phyloP scores from a whole-genome alignment of 64 coral and sea anemone species.

The Stylophora pistillata region DNA sequence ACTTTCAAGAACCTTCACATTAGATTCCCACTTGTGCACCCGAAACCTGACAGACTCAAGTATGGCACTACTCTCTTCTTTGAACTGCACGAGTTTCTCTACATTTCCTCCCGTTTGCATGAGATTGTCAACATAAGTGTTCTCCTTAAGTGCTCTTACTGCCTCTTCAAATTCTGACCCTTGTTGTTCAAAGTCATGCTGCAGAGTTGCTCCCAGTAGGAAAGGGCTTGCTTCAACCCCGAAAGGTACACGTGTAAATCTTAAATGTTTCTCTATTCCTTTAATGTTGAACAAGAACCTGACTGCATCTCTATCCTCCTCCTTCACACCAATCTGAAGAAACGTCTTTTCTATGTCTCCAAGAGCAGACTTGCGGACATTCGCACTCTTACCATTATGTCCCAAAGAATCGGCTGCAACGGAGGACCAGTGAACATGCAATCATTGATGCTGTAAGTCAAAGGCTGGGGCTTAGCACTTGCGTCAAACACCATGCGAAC shows the following conservation, averaged over 20 bases:
- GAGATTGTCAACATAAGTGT: not conserved
- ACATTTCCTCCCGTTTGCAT: not conserved
- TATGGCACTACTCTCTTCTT: not conserved
- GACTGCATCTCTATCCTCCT: constrained; percentile 19
- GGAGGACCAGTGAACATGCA: constrained; percentile 42
- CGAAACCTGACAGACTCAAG: constrained; percentile 13
- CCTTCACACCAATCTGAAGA: not conserved
- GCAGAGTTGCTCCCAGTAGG: no score
- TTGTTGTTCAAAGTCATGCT: no score
- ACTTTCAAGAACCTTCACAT: not conserved
- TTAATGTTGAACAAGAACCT: no score
- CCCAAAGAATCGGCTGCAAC: not conserved
- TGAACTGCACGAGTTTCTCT: not conserved
- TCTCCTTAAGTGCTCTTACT: not conserved
- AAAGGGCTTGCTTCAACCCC: no score
- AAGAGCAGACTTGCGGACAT: not conserved
- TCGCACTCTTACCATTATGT: not conserved
- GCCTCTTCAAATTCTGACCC: not conserved
- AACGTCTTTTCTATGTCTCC: not conserved
- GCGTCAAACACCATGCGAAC: no score
- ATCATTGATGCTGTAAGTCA: constrained; percentile 30
- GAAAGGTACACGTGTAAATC: no score
- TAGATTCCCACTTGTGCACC: constrained; percentile 15
- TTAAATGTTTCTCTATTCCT: no score
- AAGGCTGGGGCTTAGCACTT: no score